phyloP scores from a whole-genome alignment of 2,797 vertebrate species.

The Aphelocoma californica region DNA sequence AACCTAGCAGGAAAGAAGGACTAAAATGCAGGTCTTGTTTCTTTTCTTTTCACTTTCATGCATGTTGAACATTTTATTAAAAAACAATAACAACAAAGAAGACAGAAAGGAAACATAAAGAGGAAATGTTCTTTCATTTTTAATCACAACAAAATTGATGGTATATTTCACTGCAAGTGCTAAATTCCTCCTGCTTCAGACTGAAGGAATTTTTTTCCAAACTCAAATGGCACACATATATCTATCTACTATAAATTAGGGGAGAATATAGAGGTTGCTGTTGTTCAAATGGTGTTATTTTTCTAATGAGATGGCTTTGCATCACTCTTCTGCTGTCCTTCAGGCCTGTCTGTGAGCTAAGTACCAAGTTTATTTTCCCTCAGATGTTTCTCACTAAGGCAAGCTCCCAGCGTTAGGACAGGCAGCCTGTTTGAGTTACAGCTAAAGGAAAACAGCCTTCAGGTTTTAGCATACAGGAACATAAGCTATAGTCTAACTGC shows the following conservation, averaged over 20 bases:
- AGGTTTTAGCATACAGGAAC: not conserved
- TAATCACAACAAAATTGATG: not conserved
- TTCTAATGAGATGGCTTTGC: not conserved
- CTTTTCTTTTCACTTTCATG: not conserved
- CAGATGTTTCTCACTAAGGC: not conserved
- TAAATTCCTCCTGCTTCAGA: not conserved
- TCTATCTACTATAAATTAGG: not conserved
- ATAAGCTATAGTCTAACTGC: not conserved
- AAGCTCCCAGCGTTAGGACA: not conserved
- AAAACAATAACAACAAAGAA: not conserved
- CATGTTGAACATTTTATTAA: not conserved
- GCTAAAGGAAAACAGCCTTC: not conserved
- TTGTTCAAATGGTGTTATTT: not conserved
- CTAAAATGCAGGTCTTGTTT: not conserved
- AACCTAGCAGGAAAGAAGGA: not conserved
- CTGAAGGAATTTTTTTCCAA: not conserved
- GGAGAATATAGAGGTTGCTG: not conserved
- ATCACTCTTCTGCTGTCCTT: not conserved
- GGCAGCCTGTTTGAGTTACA: not conserved
- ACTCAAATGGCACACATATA: not conserved
- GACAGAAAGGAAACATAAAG: not conserved
- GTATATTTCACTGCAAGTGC: not conserved
- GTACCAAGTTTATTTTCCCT: not conserved
- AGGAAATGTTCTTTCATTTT: slow-evolving; percentile 14
- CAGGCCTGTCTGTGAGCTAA: not conserved